Conservation (phyloP, 2,888 invertebrate genomes). For the Synergus japonicus region DNA sequence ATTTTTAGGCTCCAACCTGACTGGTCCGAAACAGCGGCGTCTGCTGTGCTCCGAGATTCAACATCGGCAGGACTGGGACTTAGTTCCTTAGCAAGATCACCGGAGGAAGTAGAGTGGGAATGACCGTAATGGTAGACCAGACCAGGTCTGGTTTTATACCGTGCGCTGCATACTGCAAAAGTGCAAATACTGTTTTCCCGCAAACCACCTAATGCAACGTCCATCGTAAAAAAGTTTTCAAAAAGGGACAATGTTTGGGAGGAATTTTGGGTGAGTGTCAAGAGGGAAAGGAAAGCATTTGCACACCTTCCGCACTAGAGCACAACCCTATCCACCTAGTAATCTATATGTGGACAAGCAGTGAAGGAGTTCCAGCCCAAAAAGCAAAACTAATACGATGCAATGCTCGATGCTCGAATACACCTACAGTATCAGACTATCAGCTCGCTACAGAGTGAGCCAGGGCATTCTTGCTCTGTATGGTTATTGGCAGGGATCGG, state of each 20-base stretch:
- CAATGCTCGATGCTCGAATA: conserved; percentile 77
- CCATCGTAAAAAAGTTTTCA: conserved; percentile 63
- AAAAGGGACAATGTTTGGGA: conserved; percentile 48
- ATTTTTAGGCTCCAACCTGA: conserved; percentile 79
- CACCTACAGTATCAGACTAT: conserved; percentile 74
- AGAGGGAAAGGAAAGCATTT: conserved; percentile 70
- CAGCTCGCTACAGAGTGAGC: conserved; percentile 76
- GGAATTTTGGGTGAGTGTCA: conserved; percentile 57
- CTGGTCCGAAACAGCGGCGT: conserved; percentile 78
- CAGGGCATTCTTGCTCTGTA: conserved; percentile 74
- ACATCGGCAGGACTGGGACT: conserved; percentile 78
- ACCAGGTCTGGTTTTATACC: conserved; percentile 97
- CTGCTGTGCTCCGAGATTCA: conserved; percentile 77
- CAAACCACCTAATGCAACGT: conserved; percentile 75
- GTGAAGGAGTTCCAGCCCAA: conserved; percentile 78
- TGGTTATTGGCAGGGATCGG: conserved; percentile 70
- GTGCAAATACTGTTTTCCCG: conserved; percentile 77
- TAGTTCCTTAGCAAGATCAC: conserved; percentile 78
- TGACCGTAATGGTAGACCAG: conserved; percentile 97
- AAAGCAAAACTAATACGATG: conserved; percentile 78
- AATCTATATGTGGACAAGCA: conserved; percentile 76
- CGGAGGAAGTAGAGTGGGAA: conserved; percentile 83
- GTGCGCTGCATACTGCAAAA: conserved; percentile 93
- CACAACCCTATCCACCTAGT: conserved; percentile 74
- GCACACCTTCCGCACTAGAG: conserved; percentile 74